Evolutionary conservation across 2,113 vertebrate genomes (phyloP).

Genomic region (Protomyctophum bolini): DNA sequence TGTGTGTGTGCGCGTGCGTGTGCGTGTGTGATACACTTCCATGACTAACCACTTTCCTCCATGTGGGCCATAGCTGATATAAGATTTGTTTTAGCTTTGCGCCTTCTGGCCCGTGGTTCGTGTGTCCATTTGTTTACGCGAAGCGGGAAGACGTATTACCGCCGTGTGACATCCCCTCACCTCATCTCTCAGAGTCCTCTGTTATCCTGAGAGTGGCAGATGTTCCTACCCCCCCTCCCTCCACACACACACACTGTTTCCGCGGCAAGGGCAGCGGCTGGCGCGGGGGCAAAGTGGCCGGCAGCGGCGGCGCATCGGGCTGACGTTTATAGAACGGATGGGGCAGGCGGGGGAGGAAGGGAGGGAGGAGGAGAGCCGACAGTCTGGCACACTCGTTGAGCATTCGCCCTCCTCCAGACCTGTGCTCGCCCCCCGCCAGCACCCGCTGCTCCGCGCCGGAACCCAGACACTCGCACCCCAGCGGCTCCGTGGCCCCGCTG

Average conservation of each 20-base stretch:
- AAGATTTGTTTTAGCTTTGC: no score
- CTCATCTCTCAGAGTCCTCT: conserved; percentile 50
- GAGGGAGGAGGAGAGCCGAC: no score
- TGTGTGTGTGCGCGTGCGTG: no score
- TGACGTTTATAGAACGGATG: conserved; percentile 93
- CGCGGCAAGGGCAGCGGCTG: conserved; percentile 78
- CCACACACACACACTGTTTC: conserved; percentile 50
- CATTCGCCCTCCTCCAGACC: conserved; percentile 76
- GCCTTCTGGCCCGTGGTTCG: no score
- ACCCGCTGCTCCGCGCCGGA: conserved; percentile 84
- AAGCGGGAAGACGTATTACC: no score
- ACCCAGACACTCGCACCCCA: conserved; percentile 65
- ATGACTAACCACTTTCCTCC: no score
- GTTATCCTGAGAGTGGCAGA: conserved; percentile 73
- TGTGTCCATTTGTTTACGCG: no score
- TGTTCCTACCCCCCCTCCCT: conserved; percentile 75
- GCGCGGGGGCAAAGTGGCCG: conserved; percentile 60
- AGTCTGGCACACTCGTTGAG: conserved; percentile 85
- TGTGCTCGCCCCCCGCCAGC: conserved; percentile 79
- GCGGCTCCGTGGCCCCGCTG: conserved; percentile 85
- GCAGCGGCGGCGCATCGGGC: conserved; percentile 73
- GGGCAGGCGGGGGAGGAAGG: conserved; percentile 83
- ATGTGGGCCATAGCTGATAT: no score
- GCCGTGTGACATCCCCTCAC: no score
- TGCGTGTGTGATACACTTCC: no score